Evolutionary conservation across 2,113 vertebrate genomes (phyloP), one percentile per base, ranked within the genome.

Genomic region (Phrynosoma blainvillii): DNA sequence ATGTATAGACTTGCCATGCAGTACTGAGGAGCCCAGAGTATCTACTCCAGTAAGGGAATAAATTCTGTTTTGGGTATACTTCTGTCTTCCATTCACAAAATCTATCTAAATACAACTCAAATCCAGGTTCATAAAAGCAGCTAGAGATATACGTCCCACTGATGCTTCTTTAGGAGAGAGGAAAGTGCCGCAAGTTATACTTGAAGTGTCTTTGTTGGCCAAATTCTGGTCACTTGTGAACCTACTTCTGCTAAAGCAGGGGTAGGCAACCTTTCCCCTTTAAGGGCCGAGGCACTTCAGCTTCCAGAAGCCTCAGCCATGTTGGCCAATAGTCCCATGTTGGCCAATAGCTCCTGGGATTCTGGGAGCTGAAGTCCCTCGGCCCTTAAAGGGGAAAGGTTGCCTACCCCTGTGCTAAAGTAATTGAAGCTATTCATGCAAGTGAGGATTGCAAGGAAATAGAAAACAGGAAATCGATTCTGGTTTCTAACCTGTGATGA

Each of bases 171-270:
- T 4, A 62, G 59, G 25, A 70, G 52, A 40, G 56, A 20, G 23
- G 5, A 77, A n/a, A 47, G 3, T 10, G n/a, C 75, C 5, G 4
- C 62, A 30, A 42, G 1, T 16, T 84, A 62, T 42, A 82, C n/a
- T 1, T 74, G 25, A 74, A 81, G 30, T 23, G 36, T 42, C 27
- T 82, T 30, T 36, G 10, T 73, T 75, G 32, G 18, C 66, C 54
- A 62, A 32, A n/a, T 75, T 81, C 70, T 74, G 36, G 25, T 81
- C 68, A 73, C 25, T 62, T 42, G 47, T 66, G 52, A 42, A 42
- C 62, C 70, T 75, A 5, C 25, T 87, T 81, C 85, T 87, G 86
- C 56, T 87, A 81, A 87, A 81, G 86, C n/a, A n/a, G n/a, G n/a
- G n/a, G n/a, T n/a, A n/a, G n/a, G n/a, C n/a, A n/a, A n/a, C n/a